These are phyloP conservation scores for Lycia hirtaria DNA, from an alignment of 2,888 invertebrate species.

Conservation along the genomic window DNA sequence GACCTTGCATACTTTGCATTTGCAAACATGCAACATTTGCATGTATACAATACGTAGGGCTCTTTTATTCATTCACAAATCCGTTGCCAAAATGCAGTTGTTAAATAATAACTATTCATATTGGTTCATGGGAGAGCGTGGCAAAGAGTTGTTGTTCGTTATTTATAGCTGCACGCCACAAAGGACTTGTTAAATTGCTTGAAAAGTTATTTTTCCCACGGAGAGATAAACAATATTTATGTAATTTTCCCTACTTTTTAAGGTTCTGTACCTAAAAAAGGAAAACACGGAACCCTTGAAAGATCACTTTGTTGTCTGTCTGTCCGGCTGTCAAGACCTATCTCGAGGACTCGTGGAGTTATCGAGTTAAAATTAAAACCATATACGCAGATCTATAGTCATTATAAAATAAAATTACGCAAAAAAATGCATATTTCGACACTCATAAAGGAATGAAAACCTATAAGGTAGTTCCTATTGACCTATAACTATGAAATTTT, in stretches of 20 bases:
- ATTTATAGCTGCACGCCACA: constrained; percentile 15
- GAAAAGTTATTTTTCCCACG: constrained; percentile 11
- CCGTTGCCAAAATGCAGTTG: background rate
- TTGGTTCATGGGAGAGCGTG: constrained; percentile 1
- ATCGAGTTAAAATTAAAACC: too few species aligned
- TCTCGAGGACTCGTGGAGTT: too few species aligned
- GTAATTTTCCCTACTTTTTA: background rate
- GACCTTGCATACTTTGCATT: too few species aligned
- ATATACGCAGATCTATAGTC: too few species aligned
- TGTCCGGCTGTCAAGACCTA: background rate
- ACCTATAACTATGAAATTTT: too few species aligned
- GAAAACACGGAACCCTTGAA: background rate
- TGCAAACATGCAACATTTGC: too few species aligned
- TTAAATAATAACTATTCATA: constrained; percentile 1
- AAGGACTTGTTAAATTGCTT: constrained; percentile 13
- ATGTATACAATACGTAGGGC: background rate
- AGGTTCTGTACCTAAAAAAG: background rate
- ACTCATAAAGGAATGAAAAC: too few species aligned
- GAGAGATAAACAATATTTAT: constrained; percentile 9
- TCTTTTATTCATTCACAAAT: background rate
- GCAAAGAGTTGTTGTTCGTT: background rate
- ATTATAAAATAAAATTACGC: too few species aligned
- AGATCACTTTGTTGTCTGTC: background rate
- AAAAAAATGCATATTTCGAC: too few species aligned
- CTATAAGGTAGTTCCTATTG: too few species aligned